Evolutionary conservation across 2,113 vertebrate genomes (phyloP), one percentile per base, ranked within the genome.

Genomic region (Abramis brama): DNA sequence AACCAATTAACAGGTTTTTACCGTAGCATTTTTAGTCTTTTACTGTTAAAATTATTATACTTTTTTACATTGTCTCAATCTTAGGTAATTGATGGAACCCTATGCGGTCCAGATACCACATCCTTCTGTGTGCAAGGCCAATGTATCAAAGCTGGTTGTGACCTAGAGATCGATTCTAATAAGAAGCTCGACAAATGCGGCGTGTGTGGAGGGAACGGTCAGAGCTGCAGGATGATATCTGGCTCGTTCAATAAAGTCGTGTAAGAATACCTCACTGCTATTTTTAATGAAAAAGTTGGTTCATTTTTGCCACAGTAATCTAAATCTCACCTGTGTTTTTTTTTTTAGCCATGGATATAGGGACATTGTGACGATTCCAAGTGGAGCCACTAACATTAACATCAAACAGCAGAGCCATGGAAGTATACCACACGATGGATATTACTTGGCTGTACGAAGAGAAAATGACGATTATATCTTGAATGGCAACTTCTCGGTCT

Each of bases 81-180:
- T 2, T 21, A 99, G 98, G 98, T 99, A 84, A 95, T 95, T 0
- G 98, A 99, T 0, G 98, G 98, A 68, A 99, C 98, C 0, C 93
- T 95, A 12, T 99, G 98, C 15, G 96, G 97, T 3, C 98, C 97
- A 0, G 98, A 99, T 89, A 98, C 96, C 55, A 97, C 97, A n/a
- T 97, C 97, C 6, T 92, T 99, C 90, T 99, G 98, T 0, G 96
- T 99, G 25, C 96, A 96, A 0, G 98, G 98, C 79, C 98, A 99
- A 90, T 99, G 98, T 88, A 94, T 99, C 91, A 99, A 99, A 91
- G 97, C 98, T 0, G 97, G 98, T 87, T 99, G 98, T 52, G 98
- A 99, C 60, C 96, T 97, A 1, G 30, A 97, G 74, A 93, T 99
- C 0, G 96, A 97, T 2, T 99, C 98, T n/a, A 96, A 91, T 85